phyloP scores from a whole-genome alignment of 2,888 invertebrate genomes.

The Melipona beecheii region DNA sequence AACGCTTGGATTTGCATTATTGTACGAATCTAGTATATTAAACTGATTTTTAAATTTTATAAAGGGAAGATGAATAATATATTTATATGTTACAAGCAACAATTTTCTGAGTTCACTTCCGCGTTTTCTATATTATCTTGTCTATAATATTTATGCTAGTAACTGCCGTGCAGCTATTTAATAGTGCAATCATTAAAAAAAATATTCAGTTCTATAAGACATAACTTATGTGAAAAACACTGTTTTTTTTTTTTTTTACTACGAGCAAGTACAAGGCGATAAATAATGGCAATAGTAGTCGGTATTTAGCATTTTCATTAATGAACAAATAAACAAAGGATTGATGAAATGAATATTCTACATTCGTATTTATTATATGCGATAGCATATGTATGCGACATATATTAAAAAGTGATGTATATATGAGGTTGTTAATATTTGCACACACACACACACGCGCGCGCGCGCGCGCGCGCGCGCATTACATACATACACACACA shows the following conservation, averaged over 20 bases:
- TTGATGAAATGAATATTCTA: conserved; percentile 27
- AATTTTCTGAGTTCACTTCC: conserved; percentile 13
- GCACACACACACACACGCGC: not conserved
- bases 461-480: not conserved
- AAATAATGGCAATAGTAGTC: conserved; percentile 67
- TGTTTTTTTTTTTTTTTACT: conserved; percentile 48
- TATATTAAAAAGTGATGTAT: conserved; percentile 39
- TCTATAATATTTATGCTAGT: conserved; percentile 63
- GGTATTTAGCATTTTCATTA: conserved; percentile 56
- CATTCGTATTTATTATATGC: conserved; percentile 33
- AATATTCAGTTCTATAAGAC: conserved; percentile 14
- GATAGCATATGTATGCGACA: not conserved
- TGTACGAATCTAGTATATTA: not conserved
- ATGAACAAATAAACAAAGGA: conserved; percentile 27
- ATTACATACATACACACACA: not conserved
- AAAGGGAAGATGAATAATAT: not conserved
- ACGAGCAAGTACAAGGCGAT: conserved; percentile 64
- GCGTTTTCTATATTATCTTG: conserved; percentile 30
- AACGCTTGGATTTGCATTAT: not conserved
- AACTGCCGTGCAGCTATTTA: conserved; percentile 67
- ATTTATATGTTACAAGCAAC: conserved; percentile 16
- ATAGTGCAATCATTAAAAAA: conserved; percentile 37
- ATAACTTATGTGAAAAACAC: conserved; percentile 33
- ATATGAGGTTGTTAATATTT: conserved; percentile 44
- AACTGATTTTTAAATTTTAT: conserved; percentile 28